Conservation (phyloP, 2,113 vertebrate genomes). For the Shinisaurus crocodilurus region DNA sequence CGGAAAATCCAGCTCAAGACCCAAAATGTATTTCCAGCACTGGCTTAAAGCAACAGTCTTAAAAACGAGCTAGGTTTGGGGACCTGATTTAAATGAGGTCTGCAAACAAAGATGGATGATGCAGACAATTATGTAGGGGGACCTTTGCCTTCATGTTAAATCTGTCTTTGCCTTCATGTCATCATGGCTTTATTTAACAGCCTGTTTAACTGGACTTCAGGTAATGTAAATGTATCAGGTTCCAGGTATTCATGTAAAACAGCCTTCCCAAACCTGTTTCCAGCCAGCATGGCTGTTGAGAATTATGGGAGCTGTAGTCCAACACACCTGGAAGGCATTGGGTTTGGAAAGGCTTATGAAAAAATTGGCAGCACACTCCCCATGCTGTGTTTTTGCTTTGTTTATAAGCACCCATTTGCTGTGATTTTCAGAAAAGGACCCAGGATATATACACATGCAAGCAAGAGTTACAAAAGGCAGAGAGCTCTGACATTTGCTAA, state of each 20-base stretch:
- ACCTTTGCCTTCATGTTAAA: not conserved
- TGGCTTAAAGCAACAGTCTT: not conserved
- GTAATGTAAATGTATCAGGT: not conserved
- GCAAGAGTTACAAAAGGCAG: constrained; percentile 7
- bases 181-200: not conserved
- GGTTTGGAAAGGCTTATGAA: no score
- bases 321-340: not conserved
- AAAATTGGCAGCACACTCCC: no score
- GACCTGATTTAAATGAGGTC: not conserved
- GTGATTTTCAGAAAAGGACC: not conserved
- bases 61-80: not conserved
- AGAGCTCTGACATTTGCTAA: not conserved
- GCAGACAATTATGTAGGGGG: no score
- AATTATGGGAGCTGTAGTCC: not conserved
- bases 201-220: not conserved
- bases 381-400: not conserved
- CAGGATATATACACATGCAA: not conserved
- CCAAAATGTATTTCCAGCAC: not conserved
- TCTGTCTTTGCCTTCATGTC: not conserved
- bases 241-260: no score
- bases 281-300: not conserved
- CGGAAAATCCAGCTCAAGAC: not conserved
- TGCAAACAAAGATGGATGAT: not conserved
- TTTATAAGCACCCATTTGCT: not conserved
- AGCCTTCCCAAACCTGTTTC: no score